Conservation (phyloP, 2,113 vertebrate genomes). For the Tylochromis polylepis region DNA sequence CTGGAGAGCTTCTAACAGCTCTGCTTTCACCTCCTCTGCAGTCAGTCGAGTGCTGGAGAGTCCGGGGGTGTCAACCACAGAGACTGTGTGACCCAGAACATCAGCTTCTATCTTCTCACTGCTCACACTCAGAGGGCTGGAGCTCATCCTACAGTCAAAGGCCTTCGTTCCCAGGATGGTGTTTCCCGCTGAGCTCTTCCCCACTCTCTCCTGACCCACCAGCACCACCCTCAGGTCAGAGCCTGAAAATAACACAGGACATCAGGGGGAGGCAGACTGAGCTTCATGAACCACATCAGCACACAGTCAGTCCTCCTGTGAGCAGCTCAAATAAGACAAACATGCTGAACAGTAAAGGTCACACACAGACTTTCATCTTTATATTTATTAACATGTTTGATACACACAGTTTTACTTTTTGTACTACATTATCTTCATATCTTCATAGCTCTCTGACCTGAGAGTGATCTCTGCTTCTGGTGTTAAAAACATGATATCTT, state of each 20-base stretch:
- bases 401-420: too few relatives aligned
- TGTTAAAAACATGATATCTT: too few relatives aligned
- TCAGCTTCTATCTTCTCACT: neutral
- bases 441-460: too few relatives aligned
- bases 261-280: too few relatives aligned
- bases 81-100: neutral
- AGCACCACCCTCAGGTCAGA: neutral
- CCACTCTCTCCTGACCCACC: neutral
- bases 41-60: neutral
- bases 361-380: too few relatives aligned
- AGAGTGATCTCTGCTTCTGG: too few relatives aligned
- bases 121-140: neutral
- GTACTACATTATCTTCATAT: too few relatives aligned
- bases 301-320: too few relatives aligned
- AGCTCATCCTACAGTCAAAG: neutral
- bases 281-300: too few relatives aligned
- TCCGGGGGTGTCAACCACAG: neutral
- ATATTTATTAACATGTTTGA: too few relatives aligned
- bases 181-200: slow-evolving; percentile 9
- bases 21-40: neutral
- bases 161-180: neutral
- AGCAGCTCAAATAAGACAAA: too few relatives aligned
- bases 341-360: too few relatives aligned
- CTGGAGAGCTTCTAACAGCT: neutral
- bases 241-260: neutral